Percentiles rank a stretch among this genome's conserved stretches.
phyloP scores from a whole-genome alignment of 2,797 vertebrate species.

The Cottoperca gobio region DNA sequence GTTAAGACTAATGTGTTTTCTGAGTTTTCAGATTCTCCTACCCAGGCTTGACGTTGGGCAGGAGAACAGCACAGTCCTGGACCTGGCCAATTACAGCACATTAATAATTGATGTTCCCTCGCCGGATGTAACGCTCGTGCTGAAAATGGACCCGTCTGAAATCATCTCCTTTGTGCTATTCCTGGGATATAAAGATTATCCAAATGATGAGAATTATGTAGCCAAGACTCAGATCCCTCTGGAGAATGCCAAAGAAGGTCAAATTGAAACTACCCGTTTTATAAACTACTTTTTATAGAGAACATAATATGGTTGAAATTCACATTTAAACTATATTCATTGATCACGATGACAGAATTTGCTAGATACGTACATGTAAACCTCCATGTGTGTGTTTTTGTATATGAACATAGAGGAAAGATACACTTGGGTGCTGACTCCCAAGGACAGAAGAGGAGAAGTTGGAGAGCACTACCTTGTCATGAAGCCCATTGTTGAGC shows the following conservation, averaged over 20 bases:
- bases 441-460: conserved; percentile 83
- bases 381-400: conserved; percentile 24
- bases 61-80: conserved; percentile 85
- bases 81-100: conserved; percentile 86
- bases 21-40: conserved; percentile 87
- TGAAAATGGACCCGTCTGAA: conserved; percentile 89
- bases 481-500: conserved; percentile 82
- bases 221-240: conserved; percentile 83
- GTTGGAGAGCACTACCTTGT: conserved; percentile 89
- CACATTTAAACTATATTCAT: background rate
- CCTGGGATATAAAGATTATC: conserved; percentile 87
- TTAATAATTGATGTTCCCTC: conserved; percentile 89
- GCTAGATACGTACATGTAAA: background rate
- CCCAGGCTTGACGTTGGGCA: conserved; percentile 80
- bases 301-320: background rate
- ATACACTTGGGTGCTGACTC: conserved; percentile 91
- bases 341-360: background rate
- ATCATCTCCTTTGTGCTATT: conserved; percentile 86
- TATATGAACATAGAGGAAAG: conserved; percentile 79
- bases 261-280: background rate
- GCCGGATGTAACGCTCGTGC: conserved; percentile 86
- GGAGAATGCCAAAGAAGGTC: conserved; percentile 84
- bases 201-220: conserved; percentile 86
- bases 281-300: background rate
- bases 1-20: conserved; percentile 11